Evolutionary conservation across 2,888 invertebrate species (phyloP), one percentile per base, ranked within the genome.

Genomic region (Acrobasis suavella): DNA sequence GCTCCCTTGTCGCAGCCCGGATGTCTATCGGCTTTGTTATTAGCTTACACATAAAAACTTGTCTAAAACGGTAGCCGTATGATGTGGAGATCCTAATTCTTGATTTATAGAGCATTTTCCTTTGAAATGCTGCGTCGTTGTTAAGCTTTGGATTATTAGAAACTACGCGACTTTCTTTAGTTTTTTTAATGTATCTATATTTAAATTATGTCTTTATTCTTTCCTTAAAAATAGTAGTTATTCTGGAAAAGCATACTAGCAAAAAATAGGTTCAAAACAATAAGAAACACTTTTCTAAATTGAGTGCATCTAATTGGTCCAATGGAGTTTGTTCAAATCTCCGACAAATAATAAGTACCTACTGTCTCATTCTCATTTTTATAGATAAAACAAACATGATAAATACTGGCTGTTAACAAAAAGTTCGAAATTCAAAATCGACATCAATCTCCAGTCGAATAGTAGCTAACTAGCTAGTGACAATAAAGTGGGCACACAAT

Each of bases 71-170:
- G 62, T 63, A 67, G 66, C 70, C 73, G 61, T 81, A 62, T 76
- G 81, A 80, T 81, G 79, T 78, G 81, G 81, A 69, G 71, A 76
- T 70, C 77, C 79, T 85, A 82, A 81, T 84, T 80, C 79, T 74
- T 85, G 81, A 86, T 85, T 87, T 85, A 85, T 74, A 67, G 64
- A 73, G 64, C 46, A 56, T 71, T 71, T 70, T 76, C 70, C 69
- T 74, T 73, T 76, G 71, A 73, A 74, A 72, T 71, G 72, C 76
- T 69, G 64, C 70, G 65, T 68, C 69, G 67, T 68, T 71, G 69
- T 75, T 76, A 75, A 77, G 74, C 74, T 50, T 67, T 74, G 70
- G 75, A 77, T 71, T 72, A 71, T 76, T 63, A 65, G 72, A 56
- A 46, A 42, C 42, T 46, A 56, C 56, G 14, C 42, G 14, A 42